phyloP scores from a whole-genome alignment of 2,113 vertebrate genomes.

The Bos taurus region ARS-UCD2.0 NC_037331.1:65217501-65218000 shows the following conservation, averaged over 20 bases:
- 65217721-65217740: background rate
- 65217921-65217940: background rate
- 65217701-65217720: background rate
- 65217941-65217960: background rate
- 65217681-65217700: background rate
- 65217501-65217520: background rate
- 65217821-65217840: background rate
- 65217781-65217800: background rate
- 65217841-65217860: background rate
- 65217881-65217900: background rate
- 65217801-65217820: background rate
- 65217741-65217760: background rate
- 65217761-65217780: background rate
- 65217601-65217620: no score
- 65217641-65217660: background rate
- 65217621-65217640: background rate
- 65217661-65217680: fast-evolving
- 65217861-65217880: background rate
- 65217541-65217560: background rate
- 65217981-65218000: background rate
- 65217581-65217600: background rate
- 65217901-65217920: background rate
- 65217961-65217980: background rate
- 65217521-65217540: background rate
- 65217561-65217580: background rate